Evolutionary conservation across 2,113 vertebrate species (phyloP).

Genomic region (Indicator maculatus): DNA sequence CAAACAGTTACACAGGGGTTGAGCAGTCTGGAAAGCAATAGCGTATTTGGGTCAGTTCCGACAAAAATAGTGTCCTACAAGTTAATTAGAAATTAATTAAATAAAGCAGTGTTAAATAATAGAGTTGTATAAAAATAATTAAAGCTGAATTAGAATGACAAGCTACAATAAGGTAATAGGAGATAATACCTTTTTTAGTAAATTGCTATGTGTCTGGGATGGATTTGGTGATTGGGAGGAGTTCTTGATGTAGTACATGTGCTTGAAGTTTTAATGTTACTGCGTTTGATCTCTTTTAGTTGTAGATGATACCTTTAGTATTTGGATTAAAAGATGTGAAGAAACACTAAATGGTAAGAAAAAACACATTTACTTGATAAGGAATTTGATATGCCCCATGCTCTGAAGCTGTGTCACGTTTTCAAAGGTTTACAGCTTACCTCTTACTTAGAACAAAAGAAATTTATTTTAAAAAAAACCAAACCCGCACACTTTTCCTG

Average conservation of each 20-base stretch:
- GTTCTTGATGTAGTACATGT: neutral
- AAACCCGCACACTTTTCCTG: accelerated
- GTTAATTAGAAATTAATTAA: neutral
- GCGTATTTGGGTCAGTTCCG: neutral
- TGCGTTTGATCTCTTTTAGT: constrained; percentile 71
- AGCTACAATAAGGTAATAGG: neutral
- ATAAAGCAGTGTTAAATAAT: neutral
- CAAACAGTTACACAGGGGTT: neutral
- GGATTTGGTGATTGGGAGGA: neutral
- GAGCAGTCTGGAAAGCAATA: neutral
- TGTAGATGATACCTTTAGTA: constrained; percentile 80
- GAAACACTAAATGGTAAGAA: constrained; percentile 86
- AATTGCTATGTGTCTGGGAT: neutral
- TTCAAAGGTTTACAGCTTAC: neutral
- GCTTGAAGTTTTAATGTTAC: neutral
- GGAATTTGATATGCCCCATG: neutral
- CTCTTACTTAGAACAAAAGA: neutral
- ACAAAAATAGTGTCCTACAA: neutral
- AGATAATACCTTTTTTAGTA: neutral
- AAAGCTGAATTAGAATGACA: neutral
- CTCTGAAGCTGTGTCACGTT: neutral
- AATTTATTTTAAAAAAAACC: neutral
- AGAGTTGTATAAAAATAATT: neutral
- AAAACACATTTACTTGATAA: neutral
- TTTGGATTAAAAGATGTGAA: constrained; percentile 91